Conservation (phyloP, 2,888 invertebrate species). For the Patella caerulea region DNA sequence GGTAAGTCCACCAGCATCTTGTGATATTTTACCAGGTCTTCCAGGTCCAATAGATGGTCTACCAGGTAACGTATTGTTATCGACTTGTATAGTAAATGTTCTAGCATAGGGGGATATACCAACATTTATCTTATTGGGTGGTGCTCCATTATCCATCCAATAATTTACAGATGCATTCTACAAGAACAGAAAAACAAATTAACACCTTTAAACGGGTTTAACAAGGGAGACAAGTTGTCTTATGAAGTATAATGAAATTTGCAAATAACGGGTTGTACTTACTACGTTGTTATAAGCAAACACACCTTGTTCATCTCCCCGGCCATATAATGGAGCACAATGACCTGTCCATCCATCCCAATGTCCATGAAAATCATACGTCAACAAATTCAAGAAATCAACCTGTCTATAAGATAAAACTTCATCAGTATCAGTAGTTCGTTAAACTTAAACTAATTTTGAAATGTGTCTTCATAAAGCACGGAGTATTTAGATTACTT, state of each 20-base stretch:
- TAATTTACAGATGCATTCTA: neutral
- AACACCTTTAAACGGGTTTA: too few relatives aligned
- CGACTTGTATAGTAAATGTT: neutral
- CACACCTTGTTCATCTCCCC: neutral
- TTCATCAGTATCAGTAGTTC: too few relatives aligned
- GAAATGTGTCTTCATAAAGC: too few relatives aligned
- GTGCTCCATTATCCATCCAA: neutral
- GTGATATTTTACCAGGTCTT: neutral
- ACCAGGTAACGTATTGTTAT: neutral
- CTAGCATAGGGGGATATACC: slow-evolving; percentile 1
- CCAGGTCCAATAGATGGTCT: neutral
- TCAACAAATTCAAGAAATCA: neutral
- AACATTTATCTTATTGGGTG: neutral
- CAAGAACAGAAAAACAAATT: neutral
- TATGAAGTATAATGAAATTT: neutral
- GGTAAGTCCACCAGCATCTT: neutral
- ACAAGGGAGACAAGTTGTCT: too few relatives aligned
- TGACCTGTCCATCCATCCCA: slow-evolving; percentile 5
- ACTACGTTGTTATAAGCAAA: neutral
- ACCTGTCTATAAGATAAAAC: neutral
- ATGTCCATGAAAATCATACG: slow-evolving; percentile 4
- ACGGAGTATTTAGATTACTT: neutral
- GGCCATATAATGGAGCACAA: neutral
- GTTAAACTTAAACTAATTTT: too few relatives aligned
- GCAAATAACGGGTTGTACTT: slow-evolving; percentile 5